These are phyloP conservation scores for Aphelenchoides bicaudatus DNA, from an alignment of 2,888 invertebrate genomes.

Conservation along the genomic window DNA sequence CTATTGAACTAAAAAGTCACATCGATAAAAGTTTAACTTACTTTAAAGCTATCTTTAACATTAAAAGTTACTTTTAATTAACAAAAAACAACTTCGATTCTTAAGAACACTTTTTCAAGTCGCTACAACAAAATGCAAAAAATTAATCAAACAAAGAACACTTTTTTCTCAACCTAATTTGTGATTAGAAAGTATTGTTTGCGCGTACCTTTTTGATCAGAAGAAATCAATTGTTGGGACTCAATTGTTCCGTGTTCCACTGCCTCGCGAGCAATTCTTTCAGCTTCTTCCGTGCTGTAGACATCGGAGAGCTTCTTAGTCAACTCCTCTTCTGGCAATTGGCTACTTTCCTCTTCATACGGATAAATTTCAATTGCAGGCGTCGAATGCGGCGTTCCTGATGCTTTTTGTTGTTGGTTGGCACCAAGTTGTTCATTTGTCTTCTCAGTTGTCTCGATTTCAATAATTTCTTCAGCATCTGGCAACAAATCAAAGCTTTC, in stretches of 20 bases:
- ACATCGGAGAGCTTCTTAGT: neutral
- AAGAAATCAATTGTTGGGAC: neutral
- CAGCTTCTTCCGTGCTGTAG: slow-evolving; percentile 4
- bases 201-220: neutral
- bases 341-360: neutral
- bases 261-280: slow-evolving; percentile 13
- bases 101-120: too few species aligned
- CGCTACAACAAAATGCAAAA: too few species aligned
- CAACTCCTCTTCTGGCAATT: neutral
- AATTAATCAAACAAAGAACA: too few species aligned
- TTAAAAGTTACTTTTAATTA: too few species aligned
- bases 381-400: too few species aligned
- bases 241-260: slow-evolving; percentile 14
- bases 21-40: too few species aligned
- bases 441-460: slow-evolving; percentile 9
- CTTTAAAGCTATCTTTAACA: too few species aligned
- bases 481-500: slow-evolving; percentile 11
- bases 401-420: slow-evolving; percentile 2
- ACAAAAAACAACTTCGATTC: too few species aligned
- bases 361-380: too few species aligned
- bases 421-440: neutral
- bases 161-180: too few species aligned
- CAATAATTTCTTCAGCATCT: neutral
- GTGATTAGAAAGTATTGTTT: too few species aligned
- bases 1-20: too few species aligned